These are phyloP conservation scores for Progne subis DNA, from an alignment of 2,113 vertebrate species.

Conservation along the genomic window DNA sequence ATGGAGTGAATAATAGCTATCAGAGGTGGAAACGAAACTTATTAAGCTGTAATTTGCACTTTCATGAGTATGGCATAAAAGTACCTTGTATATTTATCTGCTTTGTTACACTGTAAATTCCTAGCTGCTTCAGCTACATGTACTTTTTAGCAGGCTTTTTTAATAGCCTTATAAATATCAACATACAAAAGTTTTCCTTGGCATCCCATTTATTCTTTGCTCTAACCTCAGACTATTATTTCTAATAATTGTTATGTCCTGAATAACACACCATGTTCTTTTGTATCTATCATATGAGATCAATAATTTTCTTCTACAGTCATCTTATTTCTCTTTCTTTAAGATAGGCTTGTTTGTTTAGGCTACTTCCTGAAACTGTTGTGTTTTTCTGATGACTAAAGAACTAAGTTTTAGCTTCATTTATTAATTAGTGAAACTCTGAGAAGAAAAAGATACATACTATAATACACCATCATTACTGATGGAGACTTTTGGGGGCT, in stretches of 20 bases:
- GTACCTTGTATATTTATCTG: neutral
- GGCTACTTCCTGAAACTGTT: neutral
- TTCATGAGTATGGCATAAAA: neutral
- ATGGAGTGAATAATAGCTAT: neutral
- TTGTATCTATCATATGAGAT: neutral
- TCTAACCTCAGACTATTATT: neutral
- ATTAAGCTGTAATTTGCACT: neutral
- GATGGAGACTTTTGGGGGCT: no score
- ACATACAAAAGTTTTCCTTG: neutral
- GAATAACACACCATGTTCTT: neutral
- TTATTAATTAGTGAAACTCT: neutral
- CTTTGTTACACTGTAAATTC: neutral
- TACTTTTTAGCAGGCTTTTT: neutral
- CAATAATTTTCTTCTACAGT: neutral
- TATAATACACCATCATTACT: accelerated
- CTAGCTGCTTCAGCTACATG: neutral
- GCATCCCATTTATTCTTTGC: neutral
- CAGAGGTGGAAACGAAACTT: neutral
- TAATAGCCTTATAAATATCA: neutral
- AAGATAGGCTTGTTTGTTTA: neutral
- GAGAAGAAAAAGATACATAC: neutral
- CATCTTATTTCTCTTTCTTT: neutral
- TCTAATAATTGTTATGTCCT: neutral
- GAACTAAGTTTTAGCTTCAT: neutral
- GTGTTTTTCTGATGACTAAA: neutral